These are phyloP conservation scores for Phalacrocorax brasilianus DNA, from an alignment of 2,113 vertebrate genomes.

Conservation along the genomic window DNA sequence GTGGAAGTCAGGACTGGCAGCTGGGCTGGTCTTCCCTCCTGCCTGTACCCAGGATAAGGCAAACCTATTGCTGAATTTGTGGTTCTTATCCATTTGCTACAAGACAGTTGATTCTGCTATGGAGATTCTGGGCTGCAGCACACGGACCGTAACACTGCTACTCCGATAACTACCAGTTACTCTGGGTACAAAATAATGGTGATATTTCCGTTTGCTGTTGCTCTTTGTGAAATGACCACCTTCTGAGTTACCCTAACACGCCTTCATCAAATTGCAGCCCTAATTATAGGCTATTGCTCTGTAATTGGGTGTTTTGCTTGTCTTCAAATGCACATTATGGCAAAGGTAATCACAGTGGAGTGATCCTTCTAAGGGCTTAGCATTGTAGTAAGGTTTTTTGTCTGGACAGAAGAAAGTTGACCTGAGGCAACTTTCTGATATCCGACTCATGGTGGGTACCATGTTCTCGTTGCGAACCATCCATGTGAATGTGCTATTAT, in stretches of 20 bases:
- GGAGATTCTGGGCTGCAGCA: neutral
- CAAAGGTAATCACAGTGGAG: neutral
- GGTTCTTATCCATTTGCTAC: neutral
- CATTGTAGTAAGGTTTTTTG: neutral
- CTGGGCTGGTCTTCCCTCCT: neutral
- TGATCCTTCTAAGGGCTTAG: neutral
- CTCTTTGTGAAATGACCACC: neutral
- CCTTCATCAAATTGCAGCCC: neutral
- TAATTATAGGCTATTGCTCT: neutral
- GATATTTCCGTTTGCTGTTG: neutral
- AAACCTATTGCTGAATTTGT: neutral
- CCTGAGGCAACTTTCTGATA: neutral
- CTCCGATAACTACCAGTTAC: neutral
- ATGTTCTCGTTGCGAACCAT: neutral
- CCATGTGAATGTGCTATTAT: neutral
- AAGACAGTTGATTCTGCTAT: neutral
- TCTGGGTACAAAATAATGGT: neutral
- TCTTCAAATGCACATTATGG: neutral
- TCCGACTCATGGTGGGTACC: fast-evolving
- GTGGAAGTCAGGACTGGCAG: neutral
- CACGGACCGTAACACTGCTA: neutral
- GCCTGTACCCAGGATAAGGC: neutral
- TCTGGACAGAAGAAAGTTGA: neutral
- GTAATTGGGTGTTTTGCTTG: neutral
- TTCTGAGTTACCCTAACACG: neutral